Evolutionary conservation across 2,888 invertebrate genomes (phyloP), one percentile per base, ranked within the genome.

Genomic region (Diadegma fenestrale): DNA sequence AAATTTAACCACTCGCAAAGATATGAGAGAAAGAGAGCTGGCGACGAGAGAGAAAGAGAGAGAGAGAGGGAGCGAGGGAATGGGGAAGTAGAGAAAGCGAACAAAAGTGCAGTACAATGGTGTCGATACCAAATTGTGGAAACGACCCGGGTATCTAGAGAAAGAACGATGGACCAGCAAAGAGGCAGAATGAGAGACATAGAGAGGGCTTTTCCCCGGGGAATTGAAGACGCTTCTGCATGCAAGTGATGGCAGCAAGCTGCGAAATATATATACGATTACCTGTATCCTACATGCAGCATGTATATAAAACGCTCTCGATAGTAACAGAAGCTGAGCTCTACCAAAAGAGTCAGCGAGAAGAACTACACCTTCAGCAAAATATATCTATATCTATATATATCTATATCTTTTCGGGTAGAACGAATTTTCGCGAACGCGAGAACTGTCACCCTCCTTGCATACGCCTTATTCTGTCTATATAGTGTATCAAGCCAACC

Each of bases 91-190:
- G 63, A 69, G 68, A 45, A 61, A 58, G 26, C 41, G 61, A 61
- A 30, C 10, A 69, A 48, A 19, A 26, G 45, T n/a, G 30, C 26
- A 51, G 43, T 51, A 66, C 66, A 54, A 76, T 58, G 30, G 61
- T 82, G 69, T 69, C 85, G 85, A 80, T 85, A 85, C 82, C 68
- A 80, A 85, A 82, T 85, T 82, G 85, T 73, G 76, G 73, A 51
- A 85, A 82, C 72, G 75, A 66, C 72, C 77, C 71, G 82, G 72
- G 43, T 80, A 51, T 41, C 54, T 19, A 64, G 43, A 72, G 61
- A 12, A 63, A 69, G 66, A 45, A 37, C 63, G 33, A 33, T 54
- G 43, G 43, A 61, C 19, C 51, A 72, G 51, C 54, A 66, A 51
- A 73, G 51, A 51, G 72, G 51, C 37, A 43, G 80, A 66, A 68